These are phyloP conservation scores for Nesoenas mayeri DNA, from an alignment of 2,113 vertebrate species.

Conservation along the genomic window DNA sequence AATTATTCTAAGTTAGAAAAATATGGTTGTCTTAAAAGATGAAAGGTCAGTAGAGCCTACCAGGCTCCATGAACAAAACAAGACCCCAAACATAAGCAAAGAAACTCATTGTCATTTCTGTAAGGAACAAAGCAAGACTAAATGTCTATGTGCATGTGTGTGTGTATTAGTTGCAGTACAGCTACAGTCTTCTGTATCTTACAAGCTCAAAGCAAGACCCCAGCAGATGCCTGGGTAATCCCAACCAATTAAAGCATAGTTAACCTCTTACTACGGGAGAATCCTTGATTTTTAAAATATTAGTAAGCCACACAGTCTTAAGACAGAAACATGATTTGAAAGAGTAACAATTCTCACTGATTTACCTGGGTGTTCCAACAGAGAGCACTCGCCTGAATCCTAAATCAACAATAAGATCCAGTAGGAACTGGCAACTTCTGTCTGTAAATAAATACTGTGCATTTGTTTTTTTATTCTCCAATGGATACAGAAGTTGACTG, in stretches of 20 bases:
- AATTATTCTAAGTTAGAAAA: slow-evolving; percentile 9
- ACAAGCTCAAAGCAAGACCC: neutral
- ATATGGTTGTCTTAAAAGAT: neutral
- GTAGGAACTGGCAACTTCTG: slow-evolving; percentile 86
- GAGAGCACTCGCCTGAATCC: slow-evolving; percentile 88
- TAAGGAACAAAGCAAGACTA: neutral
- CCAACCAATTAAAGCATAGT: neutral
- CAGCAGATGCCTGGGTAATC: neutral
- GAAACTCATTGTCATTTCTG: neutral
- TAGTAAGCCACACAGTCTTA: neutral
- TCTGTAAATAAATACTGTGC: slow-evolving; percentile 94
- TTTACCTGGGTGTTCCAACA: slow-evolving; percentile 91
- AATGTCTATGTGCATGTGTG: neutral
- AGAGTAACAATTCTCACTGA: neutral
- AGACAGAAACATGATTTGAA: neutral
- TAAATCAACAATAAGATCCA: slow-evolving; percentile 78
- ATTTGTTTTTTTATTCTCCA: slow-evolving; percentile 94
- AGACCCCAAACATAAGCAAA: neutral
- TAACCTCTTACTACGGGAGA: neutral
- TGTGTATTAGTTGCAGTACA: neutral
- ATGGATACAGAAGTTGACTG: slow-evolving; percentile 82
- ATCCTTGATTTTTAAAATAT: neutral
- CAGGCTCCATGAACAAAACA: neutral
- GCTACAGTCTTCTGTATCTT: neutral
- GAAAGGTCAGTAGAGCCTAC: neutral